These are phyloP conservation scores for Hypomecis punctinalis DNA, from an alignment of 2,888 invertebrate species.

Conservation along the genomic window DNA sequence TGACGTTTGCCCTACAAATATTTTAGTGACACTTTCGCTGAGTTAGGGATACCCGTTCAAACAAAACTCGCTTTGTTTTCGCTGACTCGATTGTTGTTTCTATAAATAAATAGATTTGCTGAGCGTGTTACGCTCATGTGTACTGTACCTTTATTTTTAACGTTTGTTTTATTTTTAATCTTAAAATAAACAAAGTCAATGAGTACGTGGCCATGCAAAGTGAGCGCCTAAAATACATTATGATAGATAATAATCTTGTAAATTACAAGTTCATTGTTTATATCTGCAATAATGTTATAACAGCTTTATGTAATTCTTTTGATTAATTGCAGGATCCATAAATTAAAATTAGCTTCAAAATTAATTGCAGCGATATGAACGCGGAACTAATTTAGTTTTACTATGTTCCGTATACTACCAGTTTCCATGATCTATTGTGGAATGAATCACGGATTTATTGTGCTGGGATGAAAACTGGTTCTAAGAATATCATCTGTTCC, in stretches of 20 bases:
- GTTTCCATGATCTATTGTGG: constrained; percentile 33
- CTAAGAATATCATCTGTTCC: constrained; percentile 1
- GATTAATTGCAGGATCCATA: constrained; percentile 19
- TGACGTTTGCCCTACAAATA: constrained; percentile 61
- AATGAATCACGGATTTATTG: constrained; percentile 37
- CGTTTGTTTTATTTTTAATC: constrained; percentile 4
- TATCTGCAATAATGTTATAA: constrained; percentile 6
- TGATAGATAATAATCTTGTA: neutral
- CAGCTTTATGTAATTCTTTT: constrained; percentile 2
- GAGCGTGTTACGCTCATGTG: constrained; percentile 2
- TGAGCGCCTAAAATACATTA: neutral
- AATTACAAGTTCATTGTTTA: constrained; percentile 6
- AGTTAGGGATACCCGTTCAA: constrained; percentile 34
- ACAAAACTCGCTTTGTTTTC: constrained; percentile 26
- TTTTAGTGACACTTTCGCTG: constrained; percentile 54
- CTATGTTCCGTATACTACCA: constrained; percentile 26
- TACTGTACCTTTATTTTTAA: constrained; percentile 1
- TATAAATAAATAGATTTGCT: constrained; percentile 19
- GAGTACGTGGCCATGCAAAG: neutral
- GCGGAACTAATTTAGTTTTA: constrained; percentile 34
- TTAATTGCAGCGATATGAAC: constrained; percentile 26
- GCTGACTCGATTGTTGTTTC: constrained; percentile 18
- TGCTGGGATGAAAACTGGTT: constrained; percentile 15
- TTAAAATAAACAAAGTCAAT: neutral
- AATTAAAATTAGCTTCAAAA: constrained; percentile 15